Evolutionary conservation across 1,140 invertebrate species (phyloP).

Genomic region (Phocides pigmalion): DNA sequence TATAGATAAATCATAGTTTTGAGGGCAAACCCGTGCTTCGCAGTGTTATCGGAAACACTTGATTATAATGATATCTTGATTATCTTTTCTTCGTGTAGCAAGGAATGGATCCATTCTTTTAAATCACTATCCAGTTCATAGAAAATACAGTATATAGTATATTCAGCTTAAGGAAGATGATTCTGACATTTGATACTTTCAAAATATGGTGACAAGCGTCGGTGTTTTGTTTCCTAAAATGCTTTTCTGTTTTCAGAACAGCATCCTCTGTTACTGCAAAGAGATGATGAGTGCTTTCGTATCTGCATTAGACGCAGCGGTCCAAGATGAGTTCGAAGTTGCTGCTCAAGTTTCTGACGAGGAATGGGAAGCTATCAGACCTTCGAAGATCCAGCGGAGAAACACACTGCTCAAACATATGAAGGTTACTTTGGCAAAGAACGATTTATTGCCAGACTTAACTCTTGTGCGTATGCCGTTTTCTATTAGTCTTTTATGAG

Average conservation of each 20-base stretch:
- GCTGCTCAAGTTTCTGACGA: constrained; percentile 90
- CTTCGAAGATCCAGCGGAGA: constrained; percentile 87
- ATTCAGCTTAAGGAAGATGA: too few relatives aligned
- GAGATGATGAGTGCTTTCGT: constrained; percentile 86
- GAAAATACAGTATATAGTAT: too few relatives aligned
- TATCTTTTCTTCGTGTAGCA: too few relatives aligned
- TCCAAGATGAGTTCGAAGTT: constrained; percentile 87
- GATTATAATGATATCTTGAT: too few relatives aligned
- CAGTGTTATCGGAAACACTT: too few relatives aligned
- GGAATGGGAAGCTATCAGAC: constrained; percentile 91
- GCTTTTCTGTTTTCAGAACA: constrained; percentile 69
- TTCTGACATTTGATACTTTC: too few relatives aligned
- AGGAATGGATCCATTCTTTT: too few relatives aligned
- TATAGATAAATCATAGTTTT: too few relatives aligned
- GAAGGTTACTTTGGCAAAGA: constrained; percentile 69
- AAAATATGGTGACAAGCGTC: too few relatives aligned
- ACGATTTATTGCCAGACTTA: background rate
- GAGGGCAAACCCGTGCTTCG: too few relatives aligned
- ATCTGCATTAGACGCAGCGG: constrained; percentile 86
- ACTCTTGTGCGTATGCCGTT: background rate
- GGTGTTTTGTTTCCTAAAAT: constrained; percentile 2
- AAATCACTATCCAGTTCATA: too few relatives aligned
- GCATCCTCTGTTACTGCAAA: constrained; percentile 86
- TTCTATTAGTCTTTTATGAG: background rate
- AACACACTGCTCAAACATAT: constrained; percentile 86